A percentile compares a stretch with the other conserved stretches of the same genome.
Conservation (phyloP, 2,113 vertebrate genomes). For the Gallinago paraguaiae region DNA sequence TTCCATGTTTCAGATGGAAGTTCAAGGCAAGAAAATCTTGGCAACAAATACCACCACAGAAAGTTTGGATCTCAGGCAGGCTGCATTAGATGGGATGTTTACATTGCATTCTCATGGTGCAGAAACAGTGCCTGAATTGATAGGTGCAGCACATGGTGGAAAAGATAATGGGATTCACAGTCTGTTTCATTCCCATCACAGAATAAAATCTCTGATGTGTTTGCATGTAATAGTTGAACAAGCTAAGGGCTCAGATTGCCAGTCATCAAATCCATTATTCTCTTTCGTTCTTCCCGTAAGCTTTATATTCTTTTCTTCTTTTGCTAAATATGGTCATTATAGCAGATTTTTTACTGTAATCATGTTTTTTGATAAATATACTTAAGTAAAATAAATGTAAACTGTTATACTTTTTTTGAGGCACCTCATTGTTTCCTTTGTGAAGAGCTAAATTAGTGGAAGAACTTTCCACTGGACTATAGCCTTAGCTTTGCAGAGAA, state of each 20-base stretch:
- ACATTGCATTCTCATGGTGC: not conserved
- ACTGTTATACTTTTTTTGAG: not conserved
- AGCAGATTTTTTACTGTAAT: not conserved
- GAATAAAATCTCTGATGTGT: not conserved
- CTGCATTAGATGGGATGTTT: not conserved
- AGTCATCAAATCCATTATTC: not conserved
- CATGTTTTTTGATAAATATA: not conserved
- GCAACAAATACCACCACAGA: not conserved
- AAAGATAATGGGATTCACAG: not conserved
- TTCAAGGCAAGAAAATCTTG: not conserved
- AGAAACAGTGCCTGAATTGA: not conserved
- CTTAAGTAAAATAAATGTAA: not conserved
- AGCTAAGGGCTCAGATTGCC: not conserved
- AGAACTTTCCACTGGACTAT: not conserved
- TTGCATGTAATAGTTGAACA: not conserved
- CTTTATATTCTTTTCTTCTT: not conserved
- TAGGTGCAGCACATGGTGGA: not conserved
- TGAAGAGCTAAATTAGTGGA: conserved; percentile 5
- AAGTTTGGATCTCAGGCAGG: not conserved
- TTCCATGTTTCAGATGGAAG: not conserved
- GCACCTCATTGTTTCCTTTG: not conserved
- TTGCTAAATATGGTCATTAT: not conserved
- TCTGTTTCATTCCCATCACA: not conserved
- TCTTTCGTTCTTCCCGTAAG: not conserved
- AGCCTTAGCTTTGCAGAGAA: not conserved